Evolutionary conservation across 2,888 invertebrate genomes (phyloP).

Genomic region (Diaprepes abbreviatus): DNA sequence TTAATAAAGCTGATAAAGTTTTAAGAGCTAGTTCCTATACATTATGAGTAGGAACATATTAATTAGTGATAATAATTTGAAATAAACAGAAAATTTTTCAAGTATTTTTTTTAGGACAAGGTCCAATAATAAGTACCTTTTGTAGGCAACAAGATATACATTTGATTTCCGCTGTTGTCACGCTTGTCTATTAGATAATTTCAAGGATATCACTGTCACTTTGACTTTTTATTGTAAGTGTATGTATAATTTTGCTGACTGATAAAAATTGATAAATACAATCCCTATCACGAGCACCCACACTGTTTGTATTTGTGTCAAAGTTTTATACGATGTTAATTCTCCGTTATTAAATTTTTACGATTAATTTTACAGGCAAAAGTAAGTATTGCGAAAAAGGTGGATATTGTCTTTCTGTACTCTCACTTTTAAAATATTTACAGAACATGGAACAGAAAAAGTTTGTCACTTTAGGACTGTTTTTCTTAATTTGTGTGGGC

Average conservation of each 20-base stretch:
- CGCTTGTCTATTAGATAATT: conserved; percentile 4
- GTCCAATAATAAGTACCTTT: background rate
- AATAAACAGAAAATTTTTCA: background rate
- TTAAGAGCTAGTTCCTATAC: too few relatives aligned
- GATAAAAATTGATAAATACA: conserved; percentile 18
- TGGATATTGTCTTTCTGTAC: background rate
- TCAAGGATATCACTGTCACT: conserved; percentile 23
- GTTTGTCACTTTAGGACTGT: conserved; percentile 8
- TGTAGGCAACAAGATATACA: conserved; percentile 8
- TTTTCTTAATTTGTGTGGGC: conserved; percentile 43
- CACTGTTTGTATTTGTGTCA: conserved; percentile 23
- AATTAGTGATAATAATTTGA: too few relatives aligned
- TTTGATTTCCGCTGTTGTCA: background rate
- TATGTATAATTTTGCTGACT: conserved; percentile 1
- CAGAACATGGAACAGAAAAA: conserved; percentile 29
- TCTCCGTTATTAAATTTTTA: background rate
- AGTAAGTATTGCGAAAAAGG: conserved; percentile 9
- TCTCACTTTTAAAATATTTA: background rate
- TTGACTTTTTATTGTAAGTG: background rate
- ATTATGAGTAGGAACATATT: too few relatives aligned
- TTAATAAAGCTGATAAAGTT: too few relatives aligned
- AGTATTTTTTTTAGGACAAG: background rate
- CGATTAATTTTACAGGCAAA: background rate
- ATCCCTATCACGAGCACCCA: conserved; percentile 25
- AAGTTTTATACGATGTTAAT: conserved; percentile 6